A percentile compares a stretch with the other conserved stretches of the same genome.
Conservation (phyloP, 37 sponge, comb jelly and placozoan genomes). For the Axinella damicornis region DNA sequence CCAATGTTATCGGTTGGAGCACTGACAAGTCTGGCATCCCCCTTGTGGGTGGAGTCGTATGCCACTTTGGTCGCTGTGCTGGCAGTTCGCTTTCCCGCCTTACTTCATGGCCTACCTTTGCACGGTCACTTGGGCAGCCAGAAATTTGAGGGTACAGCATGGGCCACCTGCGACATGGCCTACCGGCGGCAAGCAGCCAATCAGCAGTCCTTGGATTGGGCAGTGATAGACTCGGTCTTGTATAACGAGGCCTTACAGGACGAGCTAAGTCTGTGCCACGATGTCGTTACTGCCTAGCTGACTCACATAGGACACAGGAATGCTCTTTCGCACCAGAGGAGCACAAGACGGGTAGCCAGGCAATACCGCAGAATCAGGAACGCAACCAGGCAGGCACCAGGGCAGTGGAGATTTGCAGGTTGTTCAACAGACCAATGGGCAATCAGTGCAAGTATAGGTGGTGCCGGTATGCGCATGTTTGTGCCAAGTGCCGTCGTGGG, state of each 20-base stretch:
- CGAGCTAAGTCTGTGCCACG: background rate
- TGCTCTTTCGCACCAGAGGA: background rate
- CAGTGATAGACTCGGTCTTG: background rate
- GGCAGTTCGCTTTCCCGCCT: background rate
- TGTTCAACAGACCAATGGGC: too few relatives aligned
- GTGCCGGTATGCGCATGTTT: too few relatives aligned
- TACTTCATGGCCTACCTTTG: constrained; percentile 15
- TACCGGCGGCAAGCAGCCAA: constrained; percentile 11
- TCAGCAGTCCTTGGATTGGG: background rate
- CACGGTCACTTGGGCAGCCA: background rate
- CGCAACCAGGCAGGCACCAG: too few relatives aligned
- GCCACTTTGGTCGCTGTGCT: background rate
- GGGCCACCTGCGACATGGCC: constrained; percentile 10
- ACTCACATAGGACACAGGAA: background rate
- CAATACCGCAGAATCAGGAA: too few relatives aligned
- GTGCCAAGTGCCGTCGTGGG: too few relatives aligned
- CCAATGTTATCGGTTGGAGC: too few relatives aligned
- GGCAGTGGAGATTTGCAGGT: too few relatives aligned
- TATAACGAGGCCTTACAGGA: constrained; percentile 1
- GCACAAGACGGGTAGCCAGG: background rate
- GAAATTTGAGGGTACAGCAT: background rate
- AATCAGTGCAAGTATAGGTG: too few relatives aligned
- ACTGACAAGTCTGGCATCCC: too few relatives aligned
- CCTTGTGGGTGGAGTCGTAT: constrained; percentile 1
- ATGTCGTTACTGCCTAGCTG: background rate